Evolutionary conservation across 2,888 invertebrate species (phyloP).

Genomic region (Heliconius cydno): DNA sequence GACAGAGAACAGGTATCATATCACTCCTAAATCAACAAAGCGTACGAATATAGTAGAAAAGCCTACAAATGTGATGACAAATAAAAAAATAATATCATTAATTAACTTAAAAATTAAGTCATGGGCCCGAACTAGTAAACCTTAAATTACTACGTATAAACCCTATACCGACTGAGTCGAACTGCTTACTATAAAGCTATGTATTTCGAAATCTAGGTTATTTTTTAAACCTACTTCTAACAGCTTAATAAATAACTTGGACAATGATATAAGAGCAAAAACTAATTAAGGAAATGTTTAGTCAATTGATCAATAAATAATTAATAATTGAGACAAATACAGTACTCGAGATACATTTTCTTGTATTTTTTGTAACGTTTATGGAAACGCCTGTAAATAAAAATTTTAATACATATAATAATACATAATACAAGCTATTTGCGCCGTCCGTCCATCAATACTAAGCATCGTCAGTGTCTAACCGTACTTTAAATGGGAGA

Average conservation of each 20-base stretch:
- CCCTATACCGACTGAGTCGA: slow-evolving; percentile 62
- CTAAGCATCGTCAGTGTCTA: slow-evolving; percentile 38
- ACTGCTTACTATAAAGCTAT: slow-evolving; percentile 75
- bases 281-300: background rate
- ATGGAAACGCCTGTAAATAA: background rate
- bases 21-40: slow-evolving; percentile 38
- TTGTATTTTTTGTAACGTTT: background rate
- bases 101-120: slow-evolving; percentile 79
- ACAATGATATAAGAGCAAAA: background rate
- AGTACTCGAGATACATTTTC: background rate
- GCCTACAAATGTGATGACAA: slow-evolving; percentile 50
- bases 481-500: slow-evolving; percentile 46
- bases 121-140: slow-evolving; percentile 80
- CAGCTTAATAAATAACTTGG: slow-evolving; percentile 2
- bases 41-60: slow-evolving; percentile 59
- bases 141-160: slow-evolving; percentile 76
- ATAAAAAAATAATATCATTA: slow-evolving; percentile 56
- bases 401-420: background rate
- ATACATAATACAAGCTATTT: slow-evolving; percentile 48
- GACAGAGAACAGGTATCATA: slow-evolving; percentile 49
- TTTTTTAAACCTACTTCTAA: slow-evolving; percentile 54
- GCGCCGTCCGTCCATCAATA: slow-evolving; percentile 46
- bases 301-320: background rate
- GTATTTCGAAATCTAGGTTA: slow-evolving; percentile 71
- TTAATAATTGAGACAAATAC: slow-evolving; percentile 1